Percentiles rank a stretch among this genome's conserved stretches.
Evolutionary conservation across 2,797 vertebrate species (phyloP).

Genomic region (Crocodylus rhombifer): DNA sequence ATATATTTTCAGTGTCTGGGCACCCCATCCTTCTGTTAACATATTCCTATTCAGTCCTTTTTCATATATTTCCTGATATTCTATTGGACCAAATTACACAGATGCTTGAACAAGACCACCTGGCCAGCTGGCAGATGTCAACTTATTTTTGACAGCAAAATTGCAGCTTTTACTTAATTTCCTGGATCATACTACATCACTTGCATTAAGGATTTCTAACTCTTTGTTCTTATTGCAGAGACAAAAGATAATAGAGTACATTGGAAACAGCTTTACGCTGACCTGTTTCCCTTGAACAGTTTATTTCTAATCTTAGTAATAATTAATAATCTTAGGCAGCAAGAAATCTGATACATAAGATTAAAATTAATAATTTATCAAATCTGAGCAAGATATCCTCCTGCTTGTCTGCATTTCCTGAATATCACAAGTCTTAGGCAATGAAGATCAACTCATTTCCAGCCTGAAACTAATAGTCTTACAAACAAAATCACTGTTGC

Average conservation of each 20-base stretch:
- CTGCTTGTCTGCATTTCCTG: not conserved
- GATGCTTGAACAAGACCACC: not conserved
- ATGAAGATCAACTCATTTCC: not conserved
- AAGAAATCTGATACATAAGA: not conserved
- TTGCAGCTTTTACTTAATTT: not conserved
- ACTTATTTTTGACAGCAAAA: not conserved
- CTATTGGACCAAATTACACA: not conserved
- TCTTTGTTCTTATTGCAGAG: not conserved
- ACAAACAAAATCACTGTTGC: not conserved
- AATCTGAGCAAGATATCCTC: not conserved
- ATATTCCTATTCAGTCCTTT: not conserved
- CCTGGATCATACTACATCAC: not conserved
- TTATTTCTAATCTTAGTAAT: not conserved
- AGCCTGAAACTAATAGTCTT: not conserved
- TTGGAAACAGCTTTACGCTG: not conserved
- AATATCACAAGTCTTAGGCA: not conserved
- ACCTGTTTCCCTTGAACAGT: not conserved
- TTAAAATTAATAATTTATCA: not conserved
- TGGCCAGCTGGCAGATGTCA: not conserved
- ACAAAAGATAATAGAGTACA: not conserved
- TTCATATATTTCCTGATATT: not conserved
- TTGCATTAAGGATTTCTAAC: not conserved
- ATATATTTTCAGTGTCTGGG: conserved; percentile 52
- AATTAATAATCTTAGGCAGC: not conserved
- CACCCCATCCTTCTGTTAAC: conserved; percentile 25